These are phyloP conservation scores for Peromyscus aztecus DNA, from an alignment of 2,797 vertebrate species.

Conservation along the genomic window DNA sequence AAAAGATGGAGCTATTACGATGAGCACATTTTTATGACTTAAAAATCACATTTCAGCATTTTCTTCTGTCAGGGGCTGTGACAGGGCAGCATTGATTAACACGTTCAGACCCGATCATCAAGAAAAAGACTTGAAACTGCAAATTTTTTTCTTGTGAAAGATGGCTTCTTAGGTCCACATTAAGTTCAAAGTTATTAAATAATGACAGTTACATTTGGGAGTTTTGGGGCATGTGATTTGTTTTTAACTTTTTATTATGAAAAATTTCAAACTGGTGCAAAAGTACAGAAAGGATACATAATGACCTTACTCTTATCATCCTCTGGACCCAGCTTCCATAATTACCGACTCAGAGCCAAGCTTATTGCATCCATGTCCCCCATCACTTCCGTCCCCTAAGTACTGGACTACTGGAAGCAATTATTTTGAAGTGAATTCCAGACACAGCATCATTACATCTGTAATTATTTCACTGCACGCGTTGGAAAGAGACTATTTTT, in stretches of 20 bases:
- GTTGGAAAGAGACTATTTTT: constrained; percentile 14
- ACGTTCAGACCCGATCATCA: constrained; percentile 69
- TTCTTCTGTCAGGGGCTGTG: constrained; percentile 78
- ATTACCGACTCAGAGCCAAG: not conserved
- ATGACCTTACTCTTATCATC: not conserved
- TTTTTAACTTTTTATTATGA: constrained; percentile 79
- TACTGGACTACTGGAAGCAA: not conserved
- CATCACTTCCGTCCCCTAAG: not conserved
- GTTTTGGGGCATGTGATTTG: constrained; percentile 29
- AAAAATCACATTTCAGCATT: constrained; percentile 86
- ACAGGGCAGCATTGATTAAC: constrained; percentile 77
- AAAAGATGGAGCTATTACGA: constrained; percentile 78
- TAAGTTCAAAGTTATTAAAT: constrained; percentile 65
- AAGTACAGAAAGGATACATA: constrained; percentile 54
- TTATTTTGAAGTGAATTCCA: constrained; percentile 12
- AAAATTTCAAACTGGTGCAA: constrained; percentile 55
- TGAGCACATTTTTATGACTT: constrained; percentile 85
- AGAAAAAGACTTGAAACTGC: constrained; percentile 57
- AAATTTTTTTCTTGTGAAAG: constrained; percentile 61
- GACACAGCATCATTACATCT: not conserved
- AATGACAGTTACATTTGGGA: not conserved
- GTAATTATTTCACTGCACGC: not conserved
- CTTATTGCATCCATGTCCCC: not conserved
- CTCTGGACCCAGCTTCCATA: not conserved
- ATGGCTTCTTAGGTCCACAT: constrained; percentile 61